Conservation (phyloP, 2,797 vertebrate species). For the Limosa lapponica region DNA sequence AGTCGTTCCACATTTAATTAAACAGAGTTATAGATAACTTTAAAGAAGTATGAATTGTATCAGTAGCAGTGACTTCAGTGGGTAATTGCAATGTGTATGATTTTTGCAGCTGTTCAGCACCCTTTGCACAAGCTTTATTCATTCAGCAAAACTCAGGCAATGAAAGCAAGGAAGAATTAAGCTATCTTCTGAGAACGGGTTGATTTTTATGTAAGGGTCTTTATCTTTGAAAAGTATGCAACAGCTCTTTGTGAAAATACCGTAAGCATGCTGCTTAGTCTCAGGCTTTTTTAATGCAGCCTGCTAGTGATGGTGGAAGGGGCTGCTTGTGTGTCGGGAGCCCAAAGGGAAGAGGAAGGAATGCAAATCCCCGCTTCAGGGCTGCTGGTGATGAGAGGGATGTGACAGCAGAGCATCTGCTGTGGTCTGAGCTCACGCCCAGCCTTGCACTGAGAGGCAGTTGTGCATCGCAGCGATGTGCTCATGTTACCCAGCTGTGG, state of each 20-base stretch:
- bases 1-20: background rate
- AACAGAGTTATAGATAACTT: background rate
- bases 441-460: background rate
- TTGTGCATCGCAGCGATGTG: background rate
- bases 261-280: fast-evolving
- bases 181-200: background rate
- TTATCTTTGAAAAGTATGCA: background rate
- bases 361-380: background rate
- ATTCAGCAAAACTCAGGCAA: background rate
- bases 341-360: background rate
- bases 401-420: background rate
- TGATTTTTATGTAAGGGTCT: background rate
- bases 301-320: background rate
- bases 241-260: background rate
- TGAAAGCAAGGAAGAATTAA: background rate
- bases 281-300: background rate
- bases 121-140: background rate
- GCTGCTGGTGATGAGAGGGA: background rate
- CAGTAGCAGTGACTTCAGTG: background rate
- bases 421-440: background rate
- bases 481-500: background rate
- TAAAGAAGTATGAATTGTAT: background rate
- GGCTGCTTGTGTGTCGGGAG: background rate
- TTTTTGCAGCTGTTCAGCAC: background rate
- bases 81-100: background rate